These are phyloP conservation scores for Neopelma chrysocephalum DNA, from an alignment of 2,797 vertebrate genomes.

Conservation along the genomic window DNA sequence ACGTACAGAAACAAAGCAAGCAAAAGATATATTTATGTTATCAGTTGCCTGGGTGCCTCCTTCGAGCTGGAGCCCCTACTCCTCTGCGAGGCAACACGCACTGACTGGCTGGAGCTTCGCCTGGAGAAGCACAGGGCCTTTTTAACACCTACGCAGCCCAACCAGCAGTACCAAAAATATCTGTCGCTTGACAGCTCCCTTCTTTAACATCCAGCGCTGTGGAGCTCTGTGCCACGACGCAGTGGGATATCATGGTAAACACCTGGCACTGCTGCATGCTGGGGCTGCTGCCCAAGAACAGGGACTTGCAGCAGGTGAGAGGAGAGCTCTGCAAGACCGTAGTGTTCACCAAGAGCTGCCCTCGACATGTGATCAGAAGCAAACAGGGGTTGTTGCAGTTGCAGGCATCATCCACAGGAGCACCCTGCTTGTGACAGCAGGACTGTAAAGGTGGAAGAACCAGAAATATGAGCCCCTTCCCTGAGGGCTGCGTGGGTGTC, in stretches of 20 bases:
- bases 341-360: background rate
- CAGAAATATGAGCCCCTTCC: background rate
- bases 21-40: slow-evolving; percentile 59
- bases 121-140: background rate
- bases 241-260: slow-evolving; percentile 53
- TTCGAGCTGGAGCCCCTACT: background rate
- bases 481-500: accelerated
- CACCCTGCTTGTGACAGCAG: background rate
- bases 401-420: accelerated
- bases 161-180: background rate
- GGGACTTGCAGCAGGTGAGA: slow-evolving; percentile 50
- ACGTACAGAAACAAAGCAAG: slow-evolving; percentile 69
- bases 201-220: slow-evolving; percentile 78
- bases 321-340: background rate
- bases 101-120: background rate
- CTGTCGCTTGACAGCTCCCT: slow-evolving; percentile 68
- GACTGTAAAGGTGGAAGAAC: background rate
- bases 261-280: background rate
- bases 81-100: background rate
- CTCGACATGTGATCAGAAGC: background rate
- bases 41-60: slow-evolving; percentile 5
- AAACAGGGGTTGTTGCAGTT: accelerated
- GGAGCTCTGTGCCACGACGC: slow-evolving; percentile 70
- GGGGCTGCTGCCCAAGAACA: slow-evolving; percentile 33
- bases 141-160: background rate